Conservation (phyloP, 2,888 invertebrate species). For the Drosophila mimetica region DNA sequence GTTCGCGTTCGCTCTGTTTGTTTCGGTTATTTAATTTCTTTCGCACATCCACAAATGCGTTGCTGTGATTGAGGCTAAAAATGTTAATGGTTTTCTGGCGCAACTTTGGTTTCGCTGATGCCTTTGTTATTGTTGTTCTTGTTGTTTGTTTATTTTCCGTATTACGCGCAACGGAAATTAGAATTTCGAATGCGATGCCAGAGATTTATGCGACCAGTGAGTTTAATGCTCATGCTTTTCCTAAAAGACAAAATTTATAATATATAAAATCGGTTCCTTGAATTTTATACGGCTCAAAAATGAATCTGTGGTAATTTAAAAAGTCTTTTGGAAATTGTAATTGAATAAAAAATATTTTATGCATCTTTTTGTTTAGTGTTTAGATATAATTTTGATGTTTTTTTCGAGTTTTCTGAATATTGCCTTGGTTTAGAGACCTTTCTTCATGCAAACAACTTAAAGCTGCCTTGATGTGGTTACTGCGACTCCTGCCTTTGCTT, state of each 20-base stretch:
- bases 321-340: too few species aligned
- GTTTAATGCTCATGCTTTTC: constrained; percentile 32
- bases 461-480: constrained; percentile 8
- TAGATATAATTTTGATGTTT: too few species aligned
- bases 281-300: background rate
- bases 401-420: too few species aligned
- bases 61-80: constrained; percentile 40
- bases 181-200: constrained; percentile 52
- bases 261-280: background rate
- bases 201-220: constrained; percentile 40
- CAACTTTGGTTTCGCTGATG: constrained; percentile 19
- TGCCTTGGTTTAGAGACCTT: too few species aligned
- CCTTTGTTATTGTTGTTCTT: constrained; percentile 24
- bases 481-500: constrained; percentile 49
- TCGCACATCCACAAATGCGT: constrained; percentile 16
- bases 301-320: background rate
- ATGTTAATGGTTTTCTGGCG: constrained; percentile 40
- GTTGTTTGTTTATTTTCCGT: constrained; percentile 50
- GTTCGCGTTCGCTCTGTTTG: constrained; percentile 21
- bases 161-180: constrained; percentile 61
- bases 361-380: too few species aligned
- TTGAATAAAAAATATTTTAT: too few species aligned
- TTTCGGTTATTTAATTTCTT: constrained; percentile 39
- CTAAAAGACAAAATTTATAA: constrained; percentile 30
- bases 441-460: constrained; percentile 2